Conservation (phyloP, 2,888 invertebrate species). For the Sesia bembeciformis region DNA sequence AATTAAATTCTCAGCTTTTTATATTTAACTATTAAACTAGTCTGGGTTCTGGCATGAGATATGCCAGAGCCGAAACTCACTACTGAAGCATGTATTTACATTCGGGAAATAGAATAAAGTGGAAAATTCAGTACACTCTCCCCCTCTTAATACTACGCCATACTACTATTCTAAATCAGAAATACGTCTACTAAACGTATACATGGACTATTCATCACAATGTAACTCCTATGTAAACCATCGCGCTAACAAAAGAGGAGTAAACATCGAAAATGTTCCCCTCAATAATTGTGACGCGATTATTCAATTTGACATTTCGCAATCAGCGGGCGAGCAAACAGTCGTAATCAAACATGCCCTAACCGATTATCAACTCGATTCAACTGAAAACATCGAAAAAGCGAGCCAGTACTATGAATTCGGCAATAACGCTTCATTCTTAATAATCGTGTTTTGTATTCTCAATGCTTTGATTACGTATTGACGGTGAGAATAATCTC, state of each 20-base stretch:
- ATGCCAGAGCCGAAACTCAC: too few relatives aligned
- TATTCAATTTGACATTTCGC: conserved; percentile 68
- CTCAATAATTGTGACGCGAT: conserved; percentile 57
- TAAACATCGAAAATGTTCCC: conserved; percentile 44
- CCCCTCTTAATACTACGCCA: too few relatives aligned
- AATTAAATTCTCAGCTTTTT: too few relatives aligned
- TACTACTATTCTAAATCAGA: too few relatives aligned
- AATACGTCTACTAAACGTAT: not conserved
- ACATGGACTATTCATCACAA: not conserved
- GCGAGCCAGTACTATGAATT: not conserved
- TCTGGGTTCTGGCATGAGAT: too few relatives aligned
- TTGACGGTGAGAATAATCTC: too few relatives aligned
- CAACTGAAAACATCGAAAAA: conserved; percentile 5
- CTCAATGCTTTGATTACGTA: too few relatives aligned
- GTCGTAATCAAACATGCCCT: conserved; percentile 50
- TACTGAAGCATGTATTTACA: too few relatives aligned
- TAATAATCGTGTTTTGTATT: not conserved
- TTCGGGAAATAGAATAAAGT: too few relatives aligned
- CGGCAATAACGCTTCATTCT: not conserved
- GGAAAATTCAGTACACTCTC: too few relatives aligned
- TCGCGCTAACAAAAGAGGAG: conserved; percentile 32
- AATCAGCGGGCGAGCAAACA: conserved; percentile 70
- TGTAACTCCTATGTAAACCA: conserved; percentile 25
- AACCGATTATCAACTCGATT: conserved; percentile 61
- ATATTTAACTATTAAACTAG: too few relatives aligned